phyloP scores from a whole-genome alignment of 2,797 vertebrate genomes.

The Chrysocyon brachyurus region DNA sequence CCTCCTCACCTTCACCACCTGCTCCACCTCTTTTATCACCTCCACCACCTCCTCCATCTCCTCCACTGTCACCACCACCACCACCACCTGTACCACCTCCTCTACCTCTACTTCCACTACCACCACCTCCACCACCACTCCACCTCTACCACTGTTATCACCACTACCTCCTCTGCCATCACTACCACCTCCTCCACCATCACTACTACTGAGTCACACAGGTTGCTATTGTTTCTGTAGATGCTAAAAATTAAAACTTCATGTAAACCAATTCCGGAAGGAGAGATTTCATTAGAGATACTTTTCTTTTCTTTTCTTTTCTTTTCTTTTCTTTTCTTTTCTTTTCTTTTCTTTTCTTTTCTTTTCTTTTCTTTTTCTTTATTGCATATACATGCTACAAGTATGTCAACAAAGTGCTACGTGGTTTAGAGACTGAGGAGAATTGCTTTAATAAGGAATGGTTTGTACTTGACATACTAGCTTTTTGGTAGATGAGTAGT shows the following conservation, averaged over 20 bases:
- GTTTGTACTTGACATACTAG: conserved; percentile 29
- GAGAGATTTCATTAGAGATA: not conserved
- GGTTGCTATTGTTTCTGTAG: not conserved
- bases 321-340: not conserved
- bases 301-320: not conserved
- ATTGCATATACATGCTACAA: not conserved
- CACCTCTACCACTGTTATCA: too few species aligned
- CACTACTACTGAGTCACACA: not conserved
- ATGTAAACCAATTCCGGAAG: conserved; percentile 3
- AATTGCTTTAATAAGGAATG: conserved; percentile 41
- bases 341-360: too few species aligned
- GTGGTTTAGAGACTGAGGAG: conserved; percentile 35
- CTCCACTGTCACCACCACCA: too few species aligned
- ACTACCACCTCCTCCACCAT: too few species aligned
- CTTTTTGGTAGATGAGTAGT: conserved; percentile 28
- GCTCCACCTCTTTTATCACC: too few species aligned
- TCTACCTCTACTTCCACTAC: not conserved
- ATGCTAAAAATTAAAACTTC: conserved; percentile 31
- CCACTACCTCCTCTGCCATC: rapidly evolving
- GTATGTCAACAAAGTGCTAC: conserved; percentile 21
- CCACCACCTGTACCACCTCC: too few species aligned
- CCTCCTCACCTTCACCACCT: rapidly evolving
- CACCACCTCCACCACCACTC: too few species aligned
- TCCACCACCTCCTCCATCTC: not conserved
- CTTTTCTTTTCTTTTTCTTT: not conserved